Evolutionary conservation across 2,888 invertebrate species (phyloP), one percentile per base, ranked within the genome.

Genomic region (Xylota segnis): DNA sequence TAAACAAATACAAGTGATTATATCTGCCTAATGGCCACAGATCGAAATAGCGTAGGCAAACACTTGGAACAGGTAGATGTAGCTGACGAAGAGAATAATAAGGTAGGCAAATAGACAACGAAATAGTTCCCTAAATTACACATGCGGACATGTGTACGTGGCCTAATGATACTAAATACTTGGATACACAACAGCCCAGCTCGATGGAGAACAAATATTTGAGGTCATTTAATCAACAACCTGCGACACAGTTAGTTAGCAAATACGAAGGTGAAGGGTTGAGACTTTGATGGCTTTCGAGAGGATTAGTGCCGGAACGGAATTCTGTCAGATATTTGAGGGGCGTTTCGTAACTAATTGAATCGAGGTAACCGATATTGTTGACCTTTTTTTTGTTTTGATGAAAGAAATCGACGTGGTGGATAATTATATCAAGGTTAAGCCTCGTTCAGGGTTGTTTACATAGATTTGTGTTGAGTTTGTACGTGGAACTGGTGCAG

Each of bases 271-370:
- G 50, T 40, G 18, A 71, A 65, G 71, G 40, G 71, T 52, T 65
- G 37, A 47, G 10, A 6, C 18, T 52, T 56, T 10, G 12, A 32
- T 23, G 18, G 10, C 14, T 37, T 61, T 40, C 27, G 12, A 74
- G 14, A 34, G 54, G 12, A 75, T 65, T 56, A 52, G 27, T 40
- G 16, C 10, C 27, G 27, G 59, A 61, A 61, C 54, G 61, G 43
- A 70, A 70, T 61, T 18, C 37, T 50, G 27, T 66, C 27, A 50
- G 18, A 16, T 27, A 23, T 66, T 66, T 50, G 9, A 34, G 10
- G 9, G 7, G 52, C 29, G 14, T 56, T 75, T 75, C 2, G n/a
- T 76, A 76, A 50, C 40, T 76, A 66, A 76, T 76, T 66, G 66
- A 40, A 12, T 40, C 6, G 4, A n/a, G 27, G 37, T 7, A 59